Conservation (phyloP, 2,888 invertebrate species). For the Graphium colonna region DNA sequence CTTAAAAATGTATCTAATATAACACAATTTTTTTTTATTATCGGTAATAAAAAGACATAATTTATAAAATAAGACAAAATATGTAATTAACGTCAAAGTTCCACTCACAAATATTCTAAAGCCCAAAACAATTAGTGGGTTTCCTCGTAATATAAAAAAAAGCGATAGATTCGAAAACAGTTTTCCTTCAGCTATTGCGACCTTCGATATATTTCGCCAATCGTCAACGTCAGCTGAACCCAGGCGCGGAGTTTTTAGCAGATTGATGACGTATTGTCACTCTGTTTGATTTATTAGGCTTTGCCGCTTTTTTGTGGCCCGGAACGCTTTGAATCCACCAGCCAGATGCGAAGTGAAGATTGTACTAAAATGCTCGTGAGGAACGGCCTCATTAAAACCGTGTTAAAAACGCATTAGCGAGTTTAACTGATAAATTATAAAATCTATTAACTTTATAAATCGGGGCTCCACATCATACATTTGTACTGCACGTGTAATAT, state of each 20-base stretch:
- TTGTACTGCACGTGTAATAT: not conserved
- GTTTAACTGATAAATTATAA: constrained; percentile 2
- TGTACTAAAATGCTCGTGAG: constrained; percentile 15
- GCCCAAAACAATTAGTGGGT: not conserved
- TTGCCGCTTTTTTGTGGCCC: constrained; percentile 30
- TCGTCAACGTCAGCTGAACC: constrained; percentile 34
- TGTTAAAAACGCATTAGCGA: constrained; percentile 21
- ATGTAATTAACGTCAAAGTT: too few species aligned
- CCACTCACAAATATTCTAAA: constrained; percentile 4
- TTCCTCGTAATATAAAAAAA: not conserved
- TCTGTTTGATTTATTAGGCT: constrained; percentile 51
- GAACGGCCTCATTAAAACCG: constrained; percentile 12
- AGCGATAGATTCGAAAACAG: not conserved
- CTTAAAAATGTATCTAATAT: too few species aligned
- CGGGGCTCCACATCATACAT: not conserved
- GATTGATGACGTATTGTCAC: constrained; percentile 57
- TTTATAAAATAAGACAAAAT: too few species aligned
- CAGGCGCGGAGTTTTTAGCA: constrained; percentile 44
- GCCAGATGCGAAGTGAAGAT: constrained; percentile 5
- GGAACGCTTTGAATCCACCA: constrained; percentile 18
- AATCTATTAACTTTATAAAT: not conserved
- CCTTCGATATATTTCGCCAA: constrained; percentile 28
- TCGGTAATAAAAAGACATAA: too few species aligned
- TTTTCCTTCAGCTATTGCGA: constrained; percentile 2
- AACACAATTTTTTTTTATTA: too few species aligned